A percentile compares a stretch with the other conserved stretches of the same genome.
These are phyloP conservation scores for Galerucella calmariensis DNA, from an alignment of 2,888 invertebrate genomes.

Conservation along the genomic window DNA sequence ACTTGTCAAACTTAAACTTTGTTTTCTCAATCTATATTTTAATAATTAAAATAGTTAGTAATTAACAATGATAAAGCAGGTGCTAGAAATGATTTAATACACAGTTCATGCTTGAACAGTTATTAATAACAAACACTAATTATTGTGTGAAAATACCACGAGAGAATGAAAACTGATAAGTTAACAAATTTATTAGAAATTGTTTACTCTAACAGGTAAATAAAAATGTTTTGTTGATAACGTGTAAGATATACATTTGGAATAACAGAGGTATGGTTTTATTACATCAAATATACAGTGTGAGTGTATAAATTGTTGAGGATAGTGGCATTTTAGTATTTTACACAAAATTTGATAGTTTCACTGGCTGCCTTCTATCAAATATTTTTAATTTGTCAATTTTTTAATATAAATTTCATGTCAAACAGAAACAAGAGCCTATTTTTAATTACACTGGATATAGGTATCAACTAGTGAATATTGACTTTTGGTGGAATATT, in stretches of 20 bases:
- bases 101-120: background rate
- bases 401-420: no score
- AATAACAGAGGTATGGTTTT: background rate
- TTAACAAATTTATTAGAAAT: slow-evolving; percentile 20
- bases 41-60: no score
- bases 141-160: slow-evolving; percentile 13
- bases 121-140: slow-evolving; percentile 19
- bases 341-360: background rate
- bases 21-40: no score
- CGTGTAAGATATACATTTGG: background rate
- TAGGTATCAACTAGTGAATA: background rate
- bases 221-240: slow-evolving; percentile 14
- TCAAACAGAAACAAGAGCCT: no score
- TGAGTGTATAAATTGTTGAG: background rate
- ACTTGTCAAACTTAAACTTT: no score
- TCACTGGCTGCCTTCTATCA: background rate
- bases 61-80: background rate
- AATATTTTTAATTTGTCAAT: background rate
- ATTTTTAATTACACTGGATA: background rate
- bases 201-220: slow-evolving; percentile 24
- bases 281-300: background rate
- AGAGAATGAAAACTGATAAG: slow-evolving; percentile 19
- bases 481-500: slow-evolving; percentile 23
- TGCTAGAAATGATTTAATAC: slow-evolving; percentile 17
- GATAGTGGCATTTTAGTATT: no score